Conservation (phyloP, 1,140 invertebrate species). For the Pseudomyrmex dendroicus region DNA sequence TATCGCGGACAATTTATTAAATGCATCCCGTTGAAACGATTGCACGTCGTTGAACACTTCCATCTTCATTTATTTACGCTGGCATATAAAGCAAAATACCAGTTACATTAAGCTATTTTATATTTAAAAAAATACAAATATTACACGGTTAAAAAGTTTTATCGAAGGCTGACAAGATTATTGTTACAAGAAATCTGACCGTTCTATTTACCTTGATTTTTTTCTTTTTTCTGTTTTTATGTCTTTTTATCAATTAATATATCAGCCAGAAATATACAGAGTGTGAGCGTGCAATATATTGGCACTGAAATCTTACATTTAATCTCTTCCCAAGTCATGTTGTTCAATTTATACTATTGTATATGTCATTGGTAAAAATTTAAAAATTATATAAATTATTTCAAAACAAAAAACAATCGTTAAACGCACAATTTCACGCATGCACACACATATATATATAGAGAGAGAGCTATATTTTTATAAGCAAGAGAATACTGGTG, state of each 20-base stretch:
- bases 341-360: slow-evolving; percentile 28
- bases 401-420: slow-evolving; percentile 23
- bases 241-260: slow-evolving; percentile 16
- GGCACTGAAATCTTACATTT: slow-evolving; percentile 60
- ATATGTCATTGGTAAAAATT: slow-evolving; percentile 4
- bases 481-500: no score
- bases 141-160: no score
- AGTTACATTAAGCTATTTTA: not conserved
- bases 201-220: slow-evolving; percentile 19
- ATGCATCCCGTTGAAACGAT: slow-evolving; percentile 3
- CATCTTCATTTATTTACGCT: not conserved
- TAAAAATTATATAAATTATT: slow-evolving; percentile 1
- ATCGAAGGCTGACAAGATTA: not conserved
- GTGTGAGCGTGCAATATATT: slow-evolving; percentile 48
- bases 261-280: slow-evolving; percentile 36
- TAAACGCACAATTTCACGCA: no score
- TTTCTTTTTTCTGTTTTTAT: slow-evolving; percentile 17
- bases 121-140: not conserved
- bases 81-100: not conserved
- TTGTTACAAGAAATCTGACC: not conserved
- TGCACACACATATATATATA: no score
- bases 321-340: slow-evolving; percentile 63
- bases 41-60: not conserved
- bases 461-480: no score
- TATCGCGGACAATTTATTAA: slow-evolving; percentile 46